These are phyloP conservation scores for Lithophane ornitopus DNA, from an alignment of 2,888 invertebrate genomes.

Conservation along the genomic window DNA sequence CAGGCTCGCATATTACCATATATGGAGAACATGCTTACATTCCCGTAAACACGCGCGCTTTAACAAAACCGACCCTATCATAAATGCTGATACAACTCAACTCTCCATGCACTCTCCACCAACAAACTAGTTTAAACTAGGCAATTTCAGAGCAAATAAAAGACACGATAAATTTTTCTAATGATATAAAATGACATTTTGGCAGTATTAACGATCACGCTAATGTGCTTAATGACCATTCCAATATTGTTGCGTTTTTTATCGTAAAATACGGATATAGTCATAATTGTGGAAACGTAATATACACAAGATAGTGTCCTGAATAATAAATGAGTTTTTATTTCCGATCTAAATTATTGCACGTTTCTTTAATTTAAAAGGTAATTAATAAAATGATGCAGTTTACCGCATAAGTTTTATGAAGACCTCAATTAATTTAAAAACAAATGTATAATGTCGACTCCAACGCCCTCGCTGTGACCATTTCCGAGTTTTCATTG, in stretches of 20 bases:
- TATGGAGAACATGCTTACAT: constrained; percentile 68
- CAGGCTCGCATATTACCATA: constrained; percentile 71
- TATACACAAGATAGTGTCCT: constrained; percentile 10
- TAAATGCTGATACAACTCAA: constrained; percentile 25
- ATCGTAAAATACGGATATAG: constrained; percentile 50
- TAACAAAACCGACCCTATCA: constrained; percentile 42
- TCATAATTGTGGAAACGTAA: constrained; percentile 10
- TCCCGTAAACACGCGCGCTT: constrained; percentile 34
- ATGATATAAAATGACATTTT: constrained; percentile 60
- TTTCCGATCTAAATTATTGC: constrained; percentile 19
- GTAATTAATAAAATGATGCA: background rate
- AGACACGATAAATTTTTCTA: constrained; percentile 56
- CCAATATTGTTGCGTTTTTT: constrained; percentile 48
- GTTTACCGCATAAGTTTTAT: background rate
- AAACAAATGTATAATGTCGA: constrained; percentile 58
- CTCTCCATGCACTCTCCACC: constrained; percentile 10
- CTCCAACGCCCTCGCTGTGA: constrained; percentile 78
- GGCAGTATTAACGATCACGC: constrained; percentile 56
- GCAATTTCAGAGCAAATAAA: constrained; percentile 36
- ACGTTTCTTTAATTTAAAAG: constrained; percentile 22
- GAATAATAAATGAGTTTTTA: constrained; percentile 24
- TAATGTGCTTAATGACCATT: constrained; percentile 58
- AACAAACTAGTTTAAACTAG: background rate
- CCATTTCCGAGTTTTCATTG: constrained; percentile 80
- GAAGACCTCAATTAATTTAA: constrained; percentile 2